These are phyloP conservation scores for Cryptosula pallasiana DNA, from an alignment of 2,888 invertebrate genomes.

Conservation along the genomic window DNA sequence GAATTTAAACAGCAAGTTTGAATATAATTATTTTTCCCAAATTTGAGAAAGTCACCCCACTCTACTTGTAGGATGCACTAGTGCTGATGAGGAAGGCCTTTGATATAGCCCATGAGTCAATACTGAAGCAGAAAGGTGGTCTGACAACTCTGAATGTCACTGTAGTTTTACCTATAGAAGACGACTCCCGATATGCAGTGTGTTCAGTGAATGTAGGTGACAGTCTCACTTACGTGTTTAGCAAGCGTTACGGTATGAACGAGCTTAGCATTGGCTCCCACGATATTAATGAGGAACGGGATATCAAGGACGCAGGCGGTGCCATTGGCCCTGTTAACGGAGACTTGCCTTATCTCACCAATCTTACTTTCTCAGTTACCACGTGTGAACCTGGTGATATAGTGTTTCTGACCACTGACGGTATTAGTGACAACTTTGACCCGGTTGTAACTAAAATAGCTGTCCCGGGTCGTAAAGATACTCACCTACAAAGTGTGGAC, in stretches of 20 bases:
- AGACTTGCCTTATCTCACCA: conserved; percentile 74
- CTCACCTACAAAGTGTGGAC: conserved; percentile 20
- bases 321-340: conserved; percentile 83
- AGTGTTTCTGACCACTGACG: conserved; percentile 81
- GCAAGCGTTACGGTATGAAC: conserved; percentile 67
- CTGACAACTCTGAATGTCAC: conserved; percentile 79
- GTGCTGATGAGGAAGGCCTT: conserved; percentile 71
- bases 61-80: conserved; percentile 63
- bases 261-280: conserved; percentile 76
- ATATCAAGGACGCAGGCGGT: conserved; percentile 82
- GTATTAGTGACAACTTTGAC: conserved; percentile 84
- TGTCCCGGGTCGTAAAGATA: conserved; percentile 36
- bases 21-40: too few relatives aligned
- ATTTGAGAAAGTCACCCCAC: too few relatives aligned
- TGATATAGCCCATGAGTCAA: conserved; percentile 77
- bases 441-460: conserved; percentile 85
- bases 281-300: conserved; percentile 73
- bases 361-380: conserved; percentile 78
- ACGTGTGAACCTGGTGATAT: conserved; percentile 74
- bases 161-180: conserved; percentile 59
- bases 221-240: conserved; percentile 79
- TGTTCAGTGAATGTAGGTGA: conserved; percentile 86
- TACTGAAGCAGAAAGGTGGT: conserved; percentile 68
- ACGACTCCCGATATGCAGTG: conserved; percentile 60
- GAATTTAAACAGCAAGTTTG: too few relatives aligned